Base-by-base conservation (phyloP, 2,888 invertebrate species). In the Artemia sinica region DNA sequence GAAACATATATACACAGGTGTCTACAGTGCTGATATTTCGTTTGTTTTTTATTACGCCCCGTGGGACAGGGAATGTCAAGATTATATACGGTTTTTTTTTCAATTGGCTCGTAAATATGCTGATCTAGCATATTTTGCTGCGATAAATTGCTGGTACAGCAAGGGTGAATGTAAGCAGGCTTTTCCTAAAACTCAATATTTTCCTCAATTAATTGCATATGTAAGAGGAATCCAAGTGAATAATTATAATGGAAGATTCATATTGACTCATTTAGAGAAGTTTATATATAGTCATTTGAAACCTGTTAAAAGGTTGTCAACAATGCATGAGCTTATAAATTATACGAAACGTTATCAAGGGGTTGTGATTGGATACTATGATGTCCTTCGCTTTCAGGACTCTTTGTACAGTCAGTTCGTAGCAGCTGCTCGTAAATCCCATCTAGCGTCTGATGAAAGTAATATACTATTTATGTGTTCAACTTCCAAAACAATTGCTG, bases 1-100 rank as follows among this genome's bases (percentile, higher is more conserved):
- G 58, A 58, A 58, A 18, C 18, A 58, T 58, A 18, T 58, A 5
- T 58, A 58, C 18, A 18, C 58, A 14, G 58, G 58, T 8, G 58
- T 58, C 18, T 14, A 18, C 11, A 58, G 18, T 14, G 58, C 58
- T 14, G 58, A 58, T 18, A 14, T 14, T 18, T 58, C 58, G 1
- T 58, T 58, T 58, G 58, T 58, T 58, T 58, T 14, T 18, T 58
- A 58, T 18, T 58, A 58, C 9, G 58, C 58, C 8, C 58, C 58
- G 9, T 58, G 58, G 58, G 58, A 58, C 18, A 58, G 58, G 18
- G 58, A 58, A 58, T 58, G n/a, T 14, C 58, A 58, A 58, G 58
- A 58, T 8, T 58, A 14, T 58, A 18, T 18, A 58, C 8, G 18
- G n/a, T 8, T 14, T 58, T 58, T 58, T 10, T 58, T n/a, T 8